phyloP scores from a whole-genome alignment of 2,888 invertebrate genomes.

The Euproctis similis region DNA sequence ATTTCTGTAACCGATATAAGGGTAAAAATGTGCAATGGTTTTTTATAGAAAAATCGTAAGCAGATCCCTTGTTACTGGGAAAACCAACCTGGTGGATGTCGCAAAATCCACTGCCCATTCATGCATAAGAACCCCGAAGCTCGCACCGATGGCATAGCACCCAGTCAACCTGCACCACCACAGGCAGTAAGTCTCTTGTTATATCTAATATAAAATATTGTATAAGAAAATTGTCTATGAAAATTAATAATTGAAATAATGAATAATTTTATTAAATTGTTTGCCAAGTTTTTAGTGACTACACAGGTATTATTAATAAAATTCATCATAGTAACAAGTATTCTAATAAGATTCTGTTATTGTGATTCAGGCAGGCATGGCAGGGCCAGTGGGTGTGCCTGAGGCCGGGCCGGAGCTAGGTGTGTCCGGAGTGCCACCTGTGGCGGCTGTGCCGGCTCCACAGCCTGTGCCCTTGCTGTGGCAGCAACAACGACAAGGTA shows the following conservation, averaged over 20 bases:
- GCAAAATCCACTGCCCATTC: constrained; percentile 90
- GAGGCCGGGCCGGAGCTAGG: constrained; percentile 18
- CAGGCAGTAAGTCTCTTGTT: constrained; percentile 28
- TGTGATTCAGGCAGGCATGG: too few species aligned
- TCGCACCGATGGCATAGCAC: constrained; percentile 66
- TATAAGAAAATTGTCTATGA: too few species aligned
- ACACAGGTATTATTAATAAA: too few species aligned
- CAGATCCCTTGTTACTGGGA: constrained; percentile 92
- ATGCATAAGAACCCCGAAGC: constrained; percentile 79
- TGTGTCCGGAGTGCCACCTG: constrained; percentile 20
- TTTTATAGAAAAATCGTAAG: constrained; percentile 84
- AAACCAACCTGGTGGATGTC: constrained; percentile 88
- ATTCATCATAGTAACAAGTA: neutral
- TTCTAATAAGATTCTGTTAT: too few species aligned
- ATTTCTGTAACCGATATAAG: too few species aligned
- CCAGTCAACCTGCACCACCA: constrained; percentile 52
- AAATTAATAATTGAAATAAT: too few species aligned
- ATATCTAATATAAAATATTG: too few species aligned
- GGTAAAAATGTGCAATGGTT: too few species aligned
- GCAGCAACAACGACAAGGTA: constrained; percentile 68
- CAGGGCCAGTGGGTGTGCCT: constrained; percentile 11
- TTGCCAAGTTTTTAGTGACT: too few species aligned
- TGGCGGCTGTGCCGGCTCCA: constrained; percentile 38
- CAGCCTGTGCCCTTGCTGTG: constrained; percentile 59
- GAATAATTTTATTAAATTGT: too few species aligned